A percentile compares a stretch with the other conserved stretches of the same genome.
phyloP scores from a whole-genome alignment of 2,113 vertebrate genomes.

The Erpornis zantholeuca region DNA sequence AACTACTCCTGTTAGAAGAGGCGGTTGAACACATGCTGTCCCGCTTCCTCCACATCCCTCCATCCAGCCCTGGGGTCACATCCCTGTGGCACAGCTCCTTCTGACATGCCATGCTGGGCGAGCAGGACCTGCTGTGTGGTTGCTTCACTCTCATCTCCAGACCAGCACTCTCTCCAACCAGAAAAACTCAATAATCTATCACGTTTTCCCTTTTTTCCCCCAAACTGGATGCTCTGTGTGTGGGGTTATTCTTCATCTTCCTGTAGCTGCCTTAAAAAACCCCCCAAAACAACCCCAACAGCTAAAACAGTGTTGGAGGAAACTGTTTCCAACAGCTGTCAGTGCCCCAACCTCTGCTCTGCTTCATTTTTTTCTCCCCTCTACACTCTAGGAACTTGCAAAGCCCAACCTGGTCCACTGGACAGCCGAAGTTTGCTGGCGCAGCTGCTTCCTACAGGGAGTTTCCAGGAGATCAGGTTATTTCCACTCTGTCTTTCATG shows the following conservation, averaged over 20 bases:
- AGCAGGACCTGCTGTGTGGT: neutral
- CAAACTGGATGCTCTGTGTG: neutral
- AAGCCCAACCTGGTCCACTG: neutral
- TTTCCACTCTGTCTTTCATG: constrained; percentile 30
- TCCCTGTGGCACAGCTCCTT: neutral
- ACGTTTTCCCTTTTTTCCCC: neutral
- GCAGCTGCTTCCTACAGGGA: neutral
- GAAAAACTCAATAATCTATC: neutral
- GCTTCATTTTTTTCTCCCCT: neutral
- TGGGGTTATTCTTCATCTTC: neutral
- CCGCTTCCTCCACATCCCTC: neutral
- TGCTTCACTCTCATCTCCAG: neutral
- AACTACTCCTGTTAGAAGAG: neutral
- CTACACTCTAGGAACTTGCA: neutral
- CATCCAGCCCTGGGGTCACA: fast-evolving
- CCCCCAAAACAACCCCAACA: neutral
- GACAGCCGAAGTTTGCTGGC: neutral
- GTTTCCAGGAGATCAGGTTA: constrained; percentile 26
- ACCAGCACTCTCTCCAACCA: neutral
- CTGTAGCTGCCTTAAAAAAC: neutral
- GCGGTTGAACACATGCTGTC: neutral
- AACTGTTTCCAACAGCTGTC: neutral
- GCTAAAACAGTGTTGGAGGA: neutral
- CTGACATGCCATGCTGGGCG: fast-evolving
- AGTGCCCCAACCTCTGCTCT: neutral